A percentile compares a stretch with the other conserved stretches of the same genome.
phyloP scores from a whole-genome alignment of 2,113 vertebrate species.

The Tupaia tana region DNA sequence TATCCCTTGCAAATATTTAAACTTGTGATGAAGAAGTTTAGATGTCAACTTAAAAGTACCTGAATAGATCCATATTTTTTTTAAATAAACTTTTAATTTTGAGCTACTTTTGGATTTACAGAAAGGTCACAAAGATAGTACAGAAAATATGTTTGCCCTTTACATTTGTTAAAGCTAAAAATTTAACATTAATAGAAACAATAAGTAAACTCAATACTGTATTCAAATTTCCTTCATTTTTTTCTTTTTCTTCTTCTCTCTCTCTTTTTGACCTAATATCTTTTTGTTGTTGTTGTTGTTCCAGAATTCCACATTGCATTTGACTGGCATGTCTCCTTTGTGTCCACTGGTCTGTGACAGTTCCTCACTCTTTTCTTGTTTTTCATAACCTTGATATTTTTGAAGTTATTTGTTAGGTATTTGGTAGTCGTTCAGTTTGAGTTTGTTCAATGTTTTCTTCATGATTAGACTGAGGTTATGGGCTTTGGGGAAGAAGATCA shows the following conservation, averaged over 20 bases:
- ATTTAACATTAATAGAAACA: not conserved
- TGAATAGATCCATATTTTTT: constrained; percentile 46
- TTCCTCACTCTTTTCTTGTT: not conserved
- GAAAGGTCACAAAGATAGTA: constrained; percentile 19
- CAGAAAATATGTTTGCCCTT: not conserved
- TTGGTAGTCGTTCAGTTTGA: no score
- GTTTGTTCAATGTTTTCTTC: not conserved
- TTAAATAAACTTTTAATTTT: constrained; percentile 33
- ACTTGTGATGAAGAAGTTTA: constrained; percentile 51
- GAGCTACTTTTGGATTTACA: constrained; percentile 39
- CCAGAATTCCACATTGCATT: not conserved
- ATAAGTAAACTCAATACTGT: not conserved
- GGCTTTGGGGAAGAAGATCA: not conserved
- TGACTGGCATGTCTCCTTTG: not conserved
- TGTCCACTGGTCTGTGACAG: not conserved
- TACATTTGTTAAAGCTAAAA: constrained; percentile 42
- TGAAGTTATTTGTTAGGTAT: no score
- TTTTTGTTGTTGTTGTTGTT: not conserved
- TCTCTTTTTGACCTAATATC: not conserved
- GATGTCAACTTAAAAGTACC: constrained; percentile 40
- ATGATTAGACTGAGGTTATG: not conserved
- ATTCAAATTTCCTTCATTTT: constrained; percentile 3
- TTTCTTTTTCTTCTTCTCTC: not conserved
- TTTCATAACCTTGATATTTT: not conserved
- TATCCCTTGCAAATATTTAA: constrained; percentile 70